Base-by-base conservation (phyloP, 2,797 vertebrate species). In the Champsocephalus esox region DNA sequence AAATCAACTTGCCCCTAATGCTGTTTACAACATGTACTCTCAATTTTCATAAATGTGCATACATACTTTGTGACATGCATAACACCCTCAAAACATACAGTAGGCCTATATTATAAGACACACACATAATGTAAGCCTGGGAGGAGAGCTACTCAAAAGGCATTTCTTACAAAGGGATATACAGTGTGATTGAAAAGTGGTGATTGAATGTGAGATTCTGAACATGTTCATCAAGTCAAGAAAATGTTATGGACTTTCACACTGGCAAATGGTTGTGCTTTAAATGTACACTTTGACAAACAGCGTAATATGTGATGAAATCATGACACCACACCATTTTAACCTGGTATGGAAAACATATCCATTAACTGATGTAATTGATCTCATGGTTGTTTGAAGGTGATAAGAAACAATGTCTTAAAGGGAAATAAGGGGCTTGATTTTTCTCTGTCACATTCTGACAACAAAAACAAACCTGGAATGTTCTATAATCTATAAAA, bases 401-500 rank as follows among this genome's bases (percentile, higher is more conserved):
- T 52, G 79, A 86, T 74, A 70, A 32, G 56, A 75, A 87, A 71
- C 11, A 28, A 75, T 73, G 82, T 69, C 75, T 91, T 94, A 94
- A 94, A 93, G 91, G 93, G 92, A 90, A 72, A 38, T 7, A 79
- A 48, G 75, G 64, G 74, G 73, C 78, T 84, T 50, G 79, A 75
- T 61, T 67, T 69, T 84, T 81, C 86, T 88, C 76, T 56, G 41
- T 76, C 66, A 74, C 73, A 76, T 76, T 73, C 74, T 59, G 76
- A 88, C 75, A 59, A 87, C 86, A 62, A 78, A 92, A 89, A 57
- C 62, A 88, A 92, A 93, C 72, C 90, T 79, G 91, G 92, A 94
- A 94, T 94, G 92, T 94, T 80, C 84, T 91, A 89, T 83, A 51
- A 88, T 84, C 92, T 93, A 93, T 76, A 91, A 91, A 92, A 93